Evolutionary conservation across 2,888 invertebrate genomes (phyloP), one percentile per base, ranked within the genome.

Genomic region (Tenthredo amoena): DNA sequence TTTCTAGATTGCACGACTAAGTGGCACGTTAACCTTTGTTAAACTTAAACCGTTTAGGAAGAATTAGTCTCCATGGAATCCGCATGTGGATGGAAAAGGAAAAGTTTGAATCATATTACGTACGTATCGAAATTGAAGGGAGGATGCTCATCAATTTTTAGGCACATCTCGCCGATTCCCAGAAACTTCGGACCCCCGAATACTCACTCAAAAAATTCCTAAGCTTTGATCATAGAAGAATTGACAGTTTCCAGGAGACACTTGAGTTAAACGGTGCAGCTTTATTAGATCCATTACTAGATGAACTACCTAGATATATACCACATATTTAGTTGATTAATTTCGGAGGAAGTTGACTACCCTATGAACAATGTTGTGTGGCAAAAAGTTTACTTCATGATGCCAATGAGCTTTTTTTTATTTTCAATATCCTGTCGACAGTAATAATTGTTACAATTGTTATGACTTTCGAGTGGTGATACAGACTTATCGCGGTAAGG

Each of bases 1-100:
- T 88, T 87, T 86, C 86, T 87, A 87, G 88, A 87, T 87, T 87
- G 85, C 85, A 85, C 85, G 74, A 62, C 72, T 74, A 84, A 85
- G 83, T 83, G 65, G 55, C 85, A 43, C 74, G 83, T 85, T 85
- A 84, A 85, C 85, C 85, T 84, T 71, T 84, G 84, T 85, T 84
- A 85, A 85, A 85, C 62, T 84, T 84, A 85, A 85, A 85, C 58
- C 72, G 40, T 85, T 85, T 85, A 85, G 21, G 62, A 85, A 58
- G 85, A 85, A 31, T 43, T 68, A 47, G 37, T 47, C 34, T 85
- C 62, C 76, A 55, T 21, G 84, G 40, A 84, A 84, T 72, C 50
- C n/a, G 62, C 76, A 43, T 47, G 85, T 55, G 47, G 31, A 65
- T 47, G 85, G 68, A 81, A 50, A 85, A 77, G 68, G 47, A 79